A percentile compares a stretch with the other conserved stretches of the same genome.
These are phyloP conservation scores for Zaprionus gabonicus DNA, from an alignment of 1,140 invertebrate species.

Conservation along the genomic window DNA sequence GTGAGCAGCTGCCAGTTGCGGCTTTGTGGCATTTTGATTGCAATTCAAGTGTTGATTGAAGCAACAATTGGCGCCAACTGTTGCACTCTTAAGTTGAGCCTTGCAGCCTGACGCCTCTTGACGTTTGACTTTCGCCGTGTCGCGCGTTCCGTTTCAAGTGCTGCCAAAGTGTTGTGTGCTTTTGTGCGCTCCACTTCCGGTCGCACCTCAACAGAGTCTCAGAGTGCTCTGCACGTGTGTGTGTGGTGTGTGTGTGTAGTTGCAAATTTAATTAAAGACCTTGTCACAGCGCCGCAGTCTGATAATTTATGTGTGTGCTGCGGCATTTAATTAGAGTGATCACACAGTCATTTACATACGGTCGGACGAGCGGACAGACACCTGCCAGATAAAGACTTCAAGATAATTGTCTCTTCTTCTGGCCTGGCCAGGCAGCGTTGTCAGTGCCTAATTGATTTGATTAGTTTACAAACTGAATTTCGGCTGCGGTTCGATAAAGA, in stretches of 20 bases:
- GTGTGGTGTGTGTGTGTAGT: constrained; percentile 28
- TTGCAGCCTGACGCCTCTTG: constrained; percentile 7
- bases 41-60: constrained; percentile 64
- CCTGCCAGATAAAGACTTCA: constrained; percentile 18
- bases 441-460: constrained; percentile 67
- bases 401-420: constrained; percentile 56
- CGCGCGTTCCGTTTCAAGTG: constrained; percentile 46
- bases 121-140: constrained; percentile 48
- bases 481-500: constrained; percentile 21
- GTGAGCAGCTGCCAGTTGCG: constrained; percentile 20
- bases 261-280: constrained; percentile 73
- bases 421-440: constrained; percentile 44
- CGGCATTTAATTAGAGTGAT: constrained; percentile 74
- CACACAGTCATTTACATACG: constrained; percentile 73
- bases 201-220: constrained; percentile 10
- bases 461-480: constrained; percentile 40
- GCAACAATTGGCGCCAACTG: constrained; percentile 82
- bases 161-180: constrained; percentile 67
- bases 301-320: constrained; percentile 71
- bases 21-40: constrained; percentile 35
- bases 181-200: constrained; percentile 56
- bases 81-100: constrained; percentile 39
- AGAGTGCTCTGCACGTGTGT: constrained; percentile 1
- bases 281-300: constrained; percentile 58
- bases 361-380: constrained; percentile 16